phyloP scores from a whole-genome alignment of 2,113 vertebrate species.

The Proteles cristata region DNA sequence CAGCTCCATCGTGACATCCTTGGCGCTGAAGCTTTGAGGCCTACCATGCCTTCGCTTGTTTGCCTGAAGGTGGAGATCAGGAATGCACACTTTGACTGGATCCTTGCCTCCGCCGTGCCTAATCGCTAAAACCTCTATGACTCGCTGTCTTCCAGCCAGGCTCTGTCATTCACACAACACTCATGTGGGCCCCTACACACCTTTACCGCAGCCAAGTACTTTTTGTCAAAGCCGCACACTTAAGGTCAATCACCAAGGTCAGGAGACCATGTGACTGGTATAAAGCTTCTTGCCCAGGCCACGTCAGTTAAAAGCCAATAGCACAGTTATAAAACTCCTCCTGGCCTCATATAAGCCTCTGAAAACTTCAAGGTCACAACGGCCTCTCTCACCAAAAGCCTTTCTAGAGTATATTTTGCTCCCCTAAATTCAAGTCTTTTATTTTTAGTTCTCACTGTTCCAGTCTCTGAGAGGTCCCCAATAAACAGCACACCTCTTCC shows the following conservation, averaged over 20 bases:
- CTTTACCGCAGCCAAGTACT: neutral
- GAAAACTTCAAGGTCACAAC: slow-evolving; percentile 36
- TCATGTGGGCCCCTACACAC: neutral
- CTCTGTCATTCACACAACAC: neutral
- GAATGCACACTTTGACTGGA: neutral
- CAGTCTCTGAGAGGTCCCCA: neutral
- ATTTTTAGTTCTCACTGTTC: neutral
- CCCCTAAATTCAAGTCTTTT: slow-evolving; percentile 29
- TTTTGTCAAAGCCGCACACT: slow-evolving; percentile 3
- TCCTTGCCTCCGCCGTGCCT: neutral
- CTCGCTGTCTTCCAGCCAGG: too few species aligned
- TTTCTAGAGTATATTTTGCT: slow-evolving; percentile 29
- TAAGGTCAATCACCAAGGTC: slow-evolving; percentile 28
- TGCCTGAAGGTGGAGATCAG: neutral
- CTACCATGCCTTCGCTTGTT: neutral
- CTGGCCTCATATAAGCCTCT: neutral
- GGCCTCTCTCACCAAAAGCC: neutral
- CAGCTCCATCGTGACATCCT: neutral
- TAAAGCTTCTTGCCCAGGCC: slow-evolving; percentile 33
- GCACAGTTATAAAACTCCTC: slow-evolving; percentile 22
- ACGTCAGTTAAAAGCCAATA: slow-evolving; percentile 51
- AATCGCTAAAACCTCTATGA: neutral
- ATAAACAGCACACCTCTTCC: neutral
- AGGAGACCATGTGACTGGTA: slow-evolving; percentile 9
- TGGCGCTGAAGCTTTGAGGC: neutral